Base-by-base conservation (phyloP, 2,888 invertebrate genomes). In the Craniophora ligustri region DNA sequence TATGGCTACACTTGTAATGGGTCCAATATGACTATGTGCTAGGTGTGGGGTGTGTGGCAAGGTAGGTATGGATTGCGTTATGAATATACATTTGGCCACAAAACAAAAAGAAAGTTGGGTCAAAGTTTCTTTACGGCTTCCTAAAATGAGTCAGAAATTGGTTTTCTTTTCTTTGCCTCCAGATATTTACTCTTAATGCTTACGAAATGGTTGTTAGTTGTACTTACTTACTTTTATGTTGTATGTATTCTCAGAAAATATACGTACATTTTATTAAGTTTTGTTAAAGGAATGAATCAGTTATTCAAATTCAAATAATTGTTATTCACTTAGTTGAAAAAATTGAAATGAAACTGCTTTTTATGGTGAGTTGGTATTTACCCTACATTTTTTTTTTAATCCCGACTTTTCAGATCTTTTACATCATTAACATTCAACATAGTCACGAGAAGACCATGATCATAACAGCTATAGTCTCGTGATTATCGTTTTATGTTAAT, bases 1-100 rank as follows among this genome's bases (percentile, higher is more conserved):
- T 74, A 51, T 47, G 49, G 46, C 49, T 26, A 49, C 41, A 61
- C 51, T 40, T 23, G 47, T 57, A 51, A 62, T 59, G 49, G 51
- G 31, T 54, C 62, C 46, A 49, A 49, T 67, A 49, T 30, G n/a
- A 48, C 23, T 36, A 28, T n/a, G 50, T 32, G 13, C 14, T 30
- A 36, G 13, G 30, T 11, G 14, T 35, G 34, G 30, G 16, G 30
- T 8, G n/a, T n/a, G n/a, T 10, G 5, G 14, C 35, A 6, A 13
- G 45, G 34, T 31, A 28, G 21, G 28, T 44, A 11, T 50, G 8
- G 62, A 47, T 60, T 35, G 67, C 45, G 44, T 36, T 60, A n/a
- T 26, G 40, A 26, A 30, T 26, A 36, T 32, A 53, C 21, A 47
- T 47, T 35, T 38, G 30, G 11, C 14, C 5, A 3, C 28, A 40